Evolutionary conservation across 2,888 invertebrate species (phyloP), one percentile per base, ranked within the genome.

Genomic region (Sarcophaga variegata): DNA sequence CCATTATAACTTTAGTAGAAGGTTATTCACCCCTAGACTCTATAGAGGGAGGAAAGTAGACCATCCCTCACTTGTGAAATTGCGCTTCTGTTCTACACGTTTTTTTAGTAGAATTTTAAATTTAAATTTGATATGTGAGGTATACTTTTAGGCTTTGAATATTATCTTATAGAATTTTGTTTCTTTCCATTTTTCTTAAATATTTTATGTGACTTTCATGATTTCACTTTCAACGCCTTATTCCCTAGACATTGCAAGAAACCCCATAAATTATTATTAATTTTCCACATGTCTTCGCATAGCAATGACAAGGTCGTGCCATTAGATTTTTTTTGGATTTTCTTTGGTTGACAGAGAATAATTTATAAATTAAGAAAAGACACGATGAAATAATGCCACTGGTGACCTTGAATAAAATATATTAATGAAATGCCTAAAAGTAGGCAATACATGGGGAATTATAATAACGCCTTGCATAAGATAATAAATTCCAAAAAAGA

Each of bases 221-320:
- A 70, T 66, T 60, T 64, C 27, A 37, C 37, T 75, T 45, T 69
- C 75, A 66, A n/a, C 75, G 75, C 37, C 37, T 75, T 66, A 75
- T 59, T 80, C 82, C 79, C 86, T 54, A 66, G 49, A 17, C 3
- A 72, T 11, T 27, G 4, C 20, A 69, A 60, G 2, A 66, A 12
- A 64, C 60, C 71, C 60, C 71, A 86, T 76, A 80, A 86, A 71
- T 77, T 72, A 80, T 80, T 85, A 75, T 78, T 76, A 83, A 76
- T 83, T 80, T 80, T 62, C 22, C 63, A 47, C 66, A 79, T 75
- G 75, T 67, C 67, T 85, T 25, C 14, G 45, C 12, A 69, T 22
- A 47, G 22, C 64, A 81, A 71, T 45, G 75, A 71, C 83, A 84
- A 84, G 87, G 83, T 87, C 83, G 76, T 81, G 37, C 27, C 3